Evolutionary conservation across 2,113 vertebrate genomes (phyloP), one percentile per base, ranked within the genome.

Genomic region (Channa maculata): DNA sequence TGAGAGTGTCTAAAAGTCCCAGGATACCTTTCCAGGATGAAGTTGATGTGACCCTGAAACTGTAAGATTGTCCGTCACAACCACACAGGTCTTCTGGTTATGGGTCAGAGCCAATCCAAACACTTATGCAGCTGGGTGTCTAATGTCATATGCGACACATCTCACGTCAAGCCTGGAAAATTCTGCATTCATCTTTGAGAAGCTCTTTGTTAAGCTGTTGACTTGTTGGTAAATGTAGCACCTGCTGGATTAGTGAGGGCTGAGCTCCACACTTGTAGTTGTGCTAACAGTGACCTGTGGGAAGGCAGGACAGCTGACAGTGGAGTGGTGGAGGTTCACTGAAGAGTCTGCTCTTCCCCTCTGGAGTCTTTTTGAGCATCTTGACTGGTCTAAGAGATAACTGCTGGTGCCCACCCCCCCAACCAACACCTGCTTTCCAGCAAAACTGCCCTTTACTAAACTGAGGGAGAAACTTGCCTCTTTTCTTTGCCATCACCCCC

Each of bases 361-460:
- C 73, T 63, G 75, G 71, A 73, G 77, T 75, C 76, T 82, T 64
- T 62, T 68, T 70, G 59, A 82, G 70, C 10, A 52, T 83, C 69
- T 75, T 44, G 65, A 84, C 83, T 84, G 81, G 68, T 90, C 84
- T 66, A 69, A 79, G 79, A 83, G 86, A 93, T 90, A 92, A 91
- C 87, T 82, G 71, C 76, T 79, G 77, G 71, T 64, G 70, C 66
- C 79, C 79, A 78, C 65, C 54, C 66, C 75, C 89, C 85, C 55
- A 24, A 24, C 24, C 24, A 24, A 49, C 87, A 87, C 79, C 82
- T 72, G 82, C 86, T 81, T 74, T 66, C 48, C 71, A 69, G 72
- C 86, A 82, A 86, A 90, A 89, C 87, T 77, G 82, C 74, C 72
- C 83, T 88, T 90, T 89, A 88, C 76, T 81, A 77, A 50, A 61